Evolutionary conservation across 2,888 invertebrate species (phyloP).

Genomic region (Volucella inanis): DNA sequence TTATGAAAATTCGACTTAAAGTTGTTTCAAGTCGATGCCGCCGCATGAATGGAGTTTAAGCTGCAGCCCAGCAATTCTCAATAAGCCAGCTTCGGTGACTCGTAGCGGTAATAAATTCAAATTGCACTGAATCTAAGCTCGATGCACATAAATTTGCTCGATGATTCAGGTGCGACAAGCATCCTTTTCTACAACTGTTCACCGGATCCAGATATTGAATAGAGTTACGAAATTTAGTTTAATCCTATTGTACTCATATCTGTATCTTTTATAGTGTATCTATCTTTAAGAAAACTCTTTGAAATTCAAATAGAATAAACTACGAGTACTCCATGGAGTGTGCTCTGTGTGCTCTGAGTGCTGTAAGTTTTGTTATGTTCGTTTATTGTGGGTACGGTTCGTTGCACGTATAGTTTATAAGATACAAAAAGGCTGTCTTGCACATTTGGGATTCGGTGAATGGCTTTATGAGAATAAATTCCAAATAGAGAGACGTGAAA

Average conservation of each 20-base stretch:
- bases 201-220: slow-evolving; percentile 18
- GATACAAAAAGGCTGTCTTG: slow-evolving; percentile 21
- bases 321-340: slow-evolving; percentile 1
- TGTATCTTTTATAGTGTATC: neutral
- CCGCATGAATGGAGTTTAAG: slow-evolving; percentile 52
- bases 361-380: neutral
- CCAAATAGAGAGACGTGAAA: slow-evolving; percentile 24
- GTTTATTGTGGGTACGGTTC: slow-evolving; percentile 45
- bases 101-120: slow-evolving; percentile 70
- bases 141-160: slow-evolving; percentile 60
- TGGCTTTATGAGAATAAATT: slow-evolving; percentile 55
- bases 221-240: slow-evolving; percentile 5
- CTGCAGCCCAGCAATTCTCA: slow-evolving; percentile 39
- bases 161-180: slow-evolving; percentile 53
- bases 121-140: slow-evolving; percentile 60
- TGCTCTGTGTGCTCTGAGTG: neutral
- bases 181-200: slow-evolving; percentile 35
- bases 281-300: neutral
- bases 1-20: slow-evolving; percentile 51
- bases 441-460: slow-evolving; percentile 60
- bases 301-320: slow-evolving; percentile 6
- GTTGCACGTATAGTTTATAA: slow-evolving; percentile 40
- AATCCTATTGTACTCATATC: too few species aligned
- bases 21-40: slow-evolving; percentile 12
- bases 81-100: neutral